Evolutionary conservation across 2,113 vertebrate genomes (phyloP).

Genomic region (Megaceryle torquata): DNA sequence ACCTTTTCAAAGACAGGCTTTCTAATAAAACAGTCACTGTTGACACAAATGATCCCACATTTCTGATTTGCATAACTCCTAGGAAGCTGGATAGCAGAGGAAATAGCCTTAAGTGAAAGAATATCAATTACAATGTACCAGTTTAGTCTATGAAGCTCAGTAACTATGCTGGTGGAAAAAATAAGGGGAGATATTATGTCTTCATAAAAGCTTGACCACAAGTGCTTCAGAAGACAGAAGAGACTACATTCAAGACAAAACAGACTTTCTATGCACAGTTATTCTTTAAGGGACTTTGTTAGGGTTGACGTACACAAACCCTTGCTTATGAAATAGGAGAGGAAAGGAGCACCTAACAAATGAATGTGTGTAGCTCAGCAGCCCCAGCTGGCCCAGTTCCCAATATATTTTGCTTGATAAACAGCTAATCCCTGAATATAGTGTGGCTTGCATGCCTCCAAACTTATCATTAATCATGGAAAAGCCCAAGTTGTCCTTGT

Average conservation of each 20-base stretch:
- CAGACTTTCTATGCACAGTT: conserved; percentile 36
- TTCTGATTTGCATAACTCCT: conserved; percentile 44
- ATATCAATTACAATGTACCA: background rate
- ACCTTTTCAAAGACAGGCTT: conserved; percentile 28
- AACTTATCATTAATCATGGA: conserved; percentile 67
- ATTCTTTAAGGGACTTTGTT: conserved; percentile 11
- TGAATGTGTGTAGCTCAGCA: conserved; percentile 30
- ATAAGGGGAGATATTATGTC: conserved; percentile 33
- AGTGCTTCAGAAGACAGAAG: background rate
- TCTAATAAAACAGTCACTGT: conserved; percentile 23
- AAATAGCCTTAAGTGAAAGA: conserved; percentile 29
- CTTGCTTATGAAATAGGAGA: conserved; percentile 22
- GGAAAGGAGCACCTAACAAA: conserved; percentile 24
- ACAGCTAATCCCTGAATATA: conserved; percentile 54
- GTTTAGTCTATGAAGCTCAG: background rate
- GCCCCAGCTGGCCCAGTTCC: conserved; percentile 36
- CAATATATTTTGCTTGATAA: conserved; percentile 62
- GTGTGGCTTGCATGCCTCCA: conserved; percentile 55
- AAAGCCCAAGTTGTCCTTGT: conserved; percentile 47
- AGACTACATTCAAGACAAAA: conserved; percentile 1
- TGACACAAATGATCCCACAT: conserved; percentile 36
- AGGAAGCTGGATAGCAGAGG: conserved; percentile 8
- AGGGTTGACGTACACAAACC: background rate
- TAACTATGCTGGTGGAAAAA: conserved; percentile 17
- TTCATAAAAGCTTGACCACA: conserved; percentile 31